Percentiles rank a stretch among this genome's conserved stretches.
Evolutionary conservation across 2,888 invertebrate genomes (phyloP).

Genomic region (Dicycla oo): DNA sequence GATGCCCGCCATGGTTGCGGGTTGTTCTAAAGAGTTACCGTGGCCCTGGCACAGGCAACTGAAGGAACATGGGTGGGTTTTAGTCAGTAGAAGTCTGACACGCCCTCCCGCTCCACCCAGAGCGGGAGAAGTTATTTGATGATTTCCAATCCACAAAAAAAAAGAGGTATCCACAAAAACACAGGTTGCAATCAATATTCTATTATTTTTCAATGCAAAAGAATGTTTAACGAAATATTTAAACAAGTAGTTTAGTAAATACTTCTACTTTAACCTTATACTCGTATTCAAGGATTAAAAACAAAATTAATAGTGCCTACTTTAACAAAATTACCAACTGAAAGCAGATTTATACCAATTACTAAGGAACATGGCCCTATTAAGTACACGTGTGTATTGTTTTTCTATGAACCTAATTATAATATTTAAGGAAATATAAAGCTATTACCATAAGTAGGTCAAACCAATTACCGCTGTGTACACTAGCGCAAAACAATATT

Average conservation of each 20-base stretch:
- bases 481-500: slow-evolving; percentile 11
- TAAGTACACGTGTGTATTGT: slow-evolving; percentile 18
- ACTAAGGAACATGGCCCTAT: not conserved
- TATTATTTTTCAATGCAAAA: not conserved
- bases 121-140: no score
- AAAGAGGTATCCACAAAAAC: no score
- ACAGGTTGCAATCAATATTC: slow-evolving; percentile 1
- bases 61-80: no score
- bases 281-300: not conserved
- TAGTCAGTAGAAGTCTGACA: no score
- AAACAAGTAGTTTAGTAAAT: not conserved
- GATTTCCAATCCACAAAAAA: no score
- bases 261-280: not conserved
- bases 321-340: not conserved
- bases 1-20: no score
- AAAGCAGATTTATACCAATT: not conserved
- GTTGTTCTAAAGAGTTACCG: no score
- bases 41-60: no score
- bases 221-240: not conserved
- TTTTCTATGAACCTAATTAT: slow-evolving; percentile 29
- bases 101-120: no score
- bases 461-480: slow-evolving; percentile 21
- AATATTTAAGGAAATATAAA: slow-evolving; percentile 25
- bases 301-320: not conserved
- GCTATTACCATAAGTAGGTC: slow-evolving; percentile 32